Evolutionary conservation across 2,797 vertebrate genomes (phyloP), one percentile per base, ranked within the genome.

Genomic region (Eulemur mongoz): DNA sequence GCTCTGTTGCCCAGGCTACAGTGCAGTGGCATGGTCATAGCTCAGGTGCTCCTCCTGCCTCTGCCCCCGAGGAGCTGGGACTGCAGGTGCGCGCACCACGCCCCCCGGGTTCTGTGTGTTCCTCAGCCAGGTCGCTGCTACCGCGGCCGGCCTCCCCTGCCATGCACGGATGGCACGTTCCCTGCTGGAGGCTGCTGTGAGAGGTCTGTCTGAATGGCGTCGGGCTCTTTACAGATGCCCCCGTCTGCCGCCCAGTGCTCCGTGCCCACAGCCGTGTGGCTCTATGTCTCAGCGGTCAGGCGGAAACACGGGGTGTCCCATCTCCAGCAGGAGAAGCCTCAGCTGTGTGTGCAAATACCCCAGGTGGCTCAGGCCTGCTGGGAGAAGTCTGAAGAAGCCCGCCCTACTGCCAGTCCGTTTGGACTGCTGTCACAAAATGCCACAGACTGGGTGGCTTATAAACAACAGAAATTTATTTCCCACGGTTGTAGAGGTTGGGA

Each of bases 191-290:
- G 38, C 35, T 18, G 5, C 20, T 20, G 50, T 43, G 43, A 45
- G 35, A 81, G 78, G 15, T 59, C 59, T 35, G 12, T 32, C 50
- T 81, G 48, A 81, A 38, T 14, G 8, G n/a, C 59, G 4, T 35
- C 10, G 20, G 48, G 57, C 38, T 40, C 59, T 78, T 89, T 32
- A 32, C 57, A 85, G 18, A 11, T 0, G 8, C 2, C 17, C 10
- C 17, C 1, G 4, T 20, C n/a, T 69, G 5, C 22, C 5, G 1
- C 17, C 20, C 14, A 0, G 40, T 0, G 5, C 32, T 17, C 76
- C 30, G 32, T 18, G 40, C 9, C 38, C 32, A 5, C 38, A 54
- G 65, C 10, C 35, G 0, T 22, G 61, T 0, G 0, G 54, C 48
- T 43, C 72, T 45, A 25, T 4, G 2, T 57, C 48, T 48, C 18